Percentiles rank a stretch among this genome's conserved stretches.
These are phyloP conservation scores for Euproctis similis DNA, from an alignment of 2,888 invertebrate genomes.

Conservation along the genomic window DNA sequence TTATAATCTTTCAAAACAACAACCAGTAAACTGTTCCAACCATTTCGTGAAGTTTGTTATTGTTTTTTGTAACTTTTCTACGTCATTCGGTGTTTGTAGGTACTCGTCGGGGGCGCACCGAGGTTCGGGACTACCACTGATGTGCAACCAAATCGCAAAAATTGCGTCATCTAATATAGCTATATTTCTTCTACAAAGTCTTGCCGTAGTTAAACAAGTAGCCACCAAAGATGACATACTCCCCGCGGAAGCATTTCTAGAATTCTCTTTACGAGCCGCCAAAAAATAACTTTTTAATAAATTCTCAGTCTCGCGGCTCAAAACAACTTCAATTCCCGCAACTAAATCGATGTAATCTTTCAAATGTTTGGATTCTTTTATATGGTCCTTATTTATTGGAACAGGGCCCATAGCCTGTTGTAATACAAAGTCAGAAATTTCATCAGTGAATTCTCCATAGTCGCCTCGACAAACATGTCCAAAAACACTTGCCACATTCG, in stretches of 20 bases:
- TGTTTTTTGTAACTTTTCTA: constrained; percentile 42
- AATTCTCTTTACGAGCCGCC: constrained; percentile 50
- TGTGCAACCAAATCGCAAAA: constrained; percentile 63
- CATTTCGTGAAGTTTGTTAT: constrained; percentile 54
- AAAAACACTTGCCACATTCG: constrained; percentile 53
- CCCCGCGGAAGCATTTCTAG: constrained; percentile 42
- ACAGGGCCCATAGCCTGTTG: constrained; percentile 36
- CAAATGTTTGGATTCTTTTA: constrained; percentile 39
- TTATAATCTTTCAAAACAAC: constrained; percentile 4
- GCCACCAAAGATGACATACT: constrained; percentile 49
- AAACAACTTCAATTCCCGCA: constrained; percentile 41
- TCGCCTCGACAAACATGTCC: constrained; percentile 55
- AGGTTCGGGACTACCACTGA: constrained; percentile 51
- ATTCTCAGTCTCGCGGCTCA: constrained; percentile 39
- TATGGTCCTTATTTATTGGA: constrained; percentile 32
- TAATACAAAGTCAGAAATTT: constrained; percentile 46
- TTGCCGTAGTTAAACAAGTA: constrained; percentile 47
- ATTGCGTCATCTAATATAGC: constrained; percentile 55
- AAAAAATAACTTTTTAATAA: constrained; percentile 53
- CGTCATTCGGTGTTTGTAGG: constrained; percentile 48
- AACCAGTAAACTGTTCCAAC: constrained; percentile 51
- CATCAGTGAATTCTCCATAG: constrained; percentile 45
- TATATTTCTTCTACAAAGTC: constrained; percentile 46
- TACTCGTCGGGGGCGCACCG: constrained; percentile 59
- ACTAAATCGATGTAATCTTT: constrained; percentile 45